These are phyloP conservation scores for Dunckerocampus dactyliophorus DNA, from an alignment of 2,113 vertebrate genomes.

Conservation along the genomic window DNA sequence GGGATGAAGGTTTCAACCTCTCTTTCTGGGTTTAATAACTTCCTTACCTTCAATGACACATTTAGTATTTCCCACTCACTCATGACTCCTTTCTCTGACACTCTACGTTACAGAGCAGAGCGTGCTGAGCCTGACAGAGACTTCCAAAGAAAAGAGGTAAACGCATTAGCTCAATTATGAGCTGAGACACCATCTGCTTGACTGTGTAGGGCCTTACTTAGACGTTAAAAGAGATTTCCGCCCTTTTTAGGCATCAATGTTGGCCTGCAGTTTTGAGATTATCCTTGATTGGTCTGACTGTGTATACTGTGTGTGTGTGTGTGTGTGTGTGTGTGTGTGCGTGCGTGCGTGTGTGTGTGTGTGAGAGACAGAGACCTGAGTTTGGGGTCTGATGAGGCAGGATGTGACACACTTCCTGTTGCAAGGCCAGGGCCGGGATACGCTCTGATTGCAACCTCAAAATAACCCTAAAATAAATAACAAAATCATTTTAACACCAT, in stretches of 20 bases:
- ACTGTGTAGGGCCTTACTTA: conserved; percentile 20
- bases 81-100: conserved; percentile 19
- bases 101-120: conserved; percentile 78
- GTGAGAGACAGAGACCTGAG: conserved; percentile 39
- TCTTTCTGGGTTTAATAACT: conserved; percentile 8
- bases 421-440: conserved; percentile 31
- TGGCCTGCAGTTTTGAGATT: conserved; percentile 24
- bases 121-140: conserved; percentile 73
- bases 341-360: neutral
- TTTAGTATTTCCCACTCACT: conserved; percentile 10
- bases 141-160: conserved; percentile 83
- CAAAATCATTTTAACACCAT: conserved; percentile 19
- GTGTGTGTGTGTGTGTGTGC: too few species aligned
- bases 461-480: conserved; percentile 52
- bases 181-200: conserved; percentile 12
- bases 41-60: neutral
- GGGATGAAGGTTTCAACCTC: conserved; percentile 11
- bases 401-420: conserved; percentile 64
- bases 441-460: conserved; percentile 56
- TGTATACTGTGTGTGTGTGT: neutral
- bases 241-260: conserved; percentile 28
- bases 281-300: conserved; percentile 14
- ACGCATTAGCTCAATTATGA: conserved; percentile 22
- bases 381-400: conserved; percentile 51
- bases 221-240: conserved; percentile 12